Evolutionary conservation across 2,113 vertebrate species (phyloP).

Genomic region (Neolamprologus fasciatus): DNA sequence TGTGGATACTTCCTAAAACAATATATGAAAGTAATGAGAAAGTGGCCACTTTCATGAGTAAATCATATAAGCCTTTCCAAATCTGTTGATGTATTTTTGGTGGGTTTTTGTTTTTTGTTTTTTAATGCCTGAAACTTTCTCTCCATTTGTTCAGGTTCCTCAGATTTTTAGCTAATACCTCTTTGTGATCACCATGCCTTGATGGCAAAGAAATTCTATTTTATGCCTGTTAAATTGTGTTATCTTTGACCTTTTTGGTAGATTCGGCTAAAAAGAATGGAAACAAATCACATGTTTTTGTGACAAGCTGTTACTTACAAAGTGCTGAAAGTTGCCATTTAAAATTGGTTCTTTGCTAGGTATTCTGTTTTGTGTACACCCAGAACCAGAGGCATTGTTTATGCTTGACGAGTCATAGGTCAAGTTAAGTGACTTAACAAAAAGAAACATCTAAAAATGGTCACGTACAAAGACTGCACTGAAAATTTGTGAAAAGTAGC

Average conservation of each 20-base stretch:
- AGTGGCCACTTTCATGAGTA: background rate
- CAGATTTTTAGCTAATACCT: background rate
- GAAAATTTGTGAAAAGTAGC: background rate
- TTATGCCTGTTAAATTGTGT: background rate
- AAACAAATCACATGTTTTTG: background rate
- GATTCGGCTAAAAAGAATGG: background rate
- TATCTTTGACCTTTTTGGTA: background rate
- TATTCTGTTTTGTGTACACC: background rate
- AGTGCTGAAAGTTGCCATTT: background rate
- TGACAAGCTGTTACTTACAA: background rate
- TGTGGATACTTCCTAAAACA: background rate
- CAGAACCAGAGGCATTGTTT: accelerated
- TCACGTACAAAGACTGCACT: accelerated
- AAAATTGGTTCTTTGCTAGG: background rate
- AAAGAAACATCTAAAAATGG: background rate
- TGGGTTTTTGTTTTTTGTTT: accelerated
- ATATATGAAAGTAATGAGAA: background rate
- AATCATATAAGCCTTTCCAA: background rate
- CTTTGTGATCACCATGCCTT: background rate
- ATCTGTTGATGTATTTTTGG: background rate
- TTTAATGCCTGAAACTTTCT: background rate
- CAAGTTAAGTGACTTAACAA: background rate
- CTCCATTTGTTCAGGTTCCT: background rate
- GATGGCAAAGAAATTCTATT: background rate
- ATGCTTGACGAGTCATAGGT: background rate